phyloP scores from a whole-genome alignment of 2,113 vertebrate species.

The Lucifuga dentata region DNA sequence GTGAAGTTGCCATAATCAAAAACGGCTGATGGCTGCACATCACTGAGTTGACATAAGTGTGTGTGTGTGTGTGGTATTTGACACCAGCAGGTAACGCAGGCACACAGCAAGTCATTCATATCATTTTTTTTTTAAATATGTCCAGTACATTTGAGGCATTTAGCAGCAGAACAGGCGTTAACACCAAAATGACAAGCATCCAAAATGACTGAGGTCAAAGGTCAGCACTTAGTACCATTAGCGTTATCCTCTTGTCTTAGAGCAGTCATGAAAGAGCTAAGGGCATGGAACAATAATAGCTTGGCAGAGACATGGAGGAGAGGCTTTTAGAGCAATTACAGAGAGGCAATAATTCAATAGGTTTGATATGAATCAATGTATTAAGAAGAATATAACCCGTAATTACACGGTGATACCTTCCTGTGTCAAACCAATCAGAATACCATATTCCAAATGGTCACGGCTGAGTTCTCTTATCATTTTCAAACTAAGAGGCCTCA shows the following conservation, averaged over 20 bases:
- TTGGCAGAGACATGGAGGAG: background rate
- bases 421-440: background rate
- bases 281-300: background rate
- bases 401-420: constrained; percentile 1
- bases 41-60: too few species aligned
- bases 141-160: background rate
- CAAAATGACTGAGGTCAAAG: background rate
- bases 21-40: too few species aligned
- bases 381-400: background rate
- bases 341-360: background rate
- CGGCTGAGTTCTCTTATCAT: constrained; percentile 9
- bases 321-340: constrained; percentile 10
- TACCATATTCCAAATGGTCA: background rate
- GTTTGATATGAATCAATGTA: background rate
- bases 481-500: too few species aligned
- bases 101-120: constrained; percentile 1
- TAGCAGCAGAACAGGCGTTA: background rate
- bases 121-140: background rate
- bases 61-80: background rate
- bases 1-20: too few species aligned
- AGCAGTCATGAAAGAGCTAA: background rate
- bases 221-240: background rate
- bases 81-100: constrained; percentile 45
- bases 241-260: background rate
- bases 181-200: background rate